A percentile compares a stretch with the other conserved stretches of the same genome.
Conservation (phyloP, 1,140 invertebrate species). For the Meloidogyne exigua region DNA sequence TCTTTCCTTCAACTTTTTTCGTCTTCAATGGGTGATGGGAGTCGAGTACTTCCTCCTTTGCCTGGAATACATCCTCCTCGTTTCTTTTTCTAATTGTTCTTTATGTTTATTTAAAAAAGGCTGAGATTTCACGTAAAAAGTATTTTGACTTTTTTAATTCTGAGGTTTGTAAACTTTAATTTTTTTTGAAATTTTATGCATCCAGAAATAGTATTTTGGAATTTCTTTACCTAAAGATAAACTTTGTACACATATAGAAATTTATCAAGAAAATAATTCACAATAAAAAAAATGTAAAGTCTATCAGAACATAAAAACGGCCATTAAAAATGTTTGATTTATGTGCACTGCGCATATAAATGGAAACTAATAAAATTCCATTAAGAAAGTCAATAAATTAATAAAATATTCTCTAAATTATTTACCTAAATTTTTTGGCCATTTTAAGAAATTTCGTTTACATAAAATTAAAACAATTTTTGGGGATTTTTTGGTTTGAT, state of each 20-base stretch:
- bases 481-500: too few species aligned
- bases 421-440: not conserved
- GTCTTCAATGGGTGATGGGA: not conserved
- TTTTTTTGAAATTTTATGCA: too few species aligned
- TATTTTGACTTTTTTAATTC: too few species aligned
- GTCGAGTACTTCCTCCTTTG: not conserved
- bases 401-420: not conserved
- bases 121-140: too few species aligned
- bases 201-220: too few species aligned
- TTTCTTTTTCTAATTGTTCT: not conserved
- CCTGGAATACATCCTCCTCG: not conserved
- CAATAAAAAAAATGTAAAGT: not conserved
- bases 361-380: not conserved
- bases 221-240: too few species aligned
- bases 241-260: too few species aligned
- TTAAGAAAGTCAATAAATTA: conserved; percentile 4
- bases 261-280: not conserved
- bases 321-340: not conserved
- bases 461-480: too few species aligned
- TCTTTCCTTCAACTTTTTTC: not conserved
- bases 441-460: not conserved
- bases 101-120: not conserved
- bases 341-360: not conserved
- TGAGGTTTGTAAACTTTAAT: too few species aligned
- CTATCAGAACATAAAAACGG: not conserved